These are phyloP conservation scores for Myopa testacea DNA, from an alignment of 2,888 invertebrate species.

Conservation along the genomic window DNA sequence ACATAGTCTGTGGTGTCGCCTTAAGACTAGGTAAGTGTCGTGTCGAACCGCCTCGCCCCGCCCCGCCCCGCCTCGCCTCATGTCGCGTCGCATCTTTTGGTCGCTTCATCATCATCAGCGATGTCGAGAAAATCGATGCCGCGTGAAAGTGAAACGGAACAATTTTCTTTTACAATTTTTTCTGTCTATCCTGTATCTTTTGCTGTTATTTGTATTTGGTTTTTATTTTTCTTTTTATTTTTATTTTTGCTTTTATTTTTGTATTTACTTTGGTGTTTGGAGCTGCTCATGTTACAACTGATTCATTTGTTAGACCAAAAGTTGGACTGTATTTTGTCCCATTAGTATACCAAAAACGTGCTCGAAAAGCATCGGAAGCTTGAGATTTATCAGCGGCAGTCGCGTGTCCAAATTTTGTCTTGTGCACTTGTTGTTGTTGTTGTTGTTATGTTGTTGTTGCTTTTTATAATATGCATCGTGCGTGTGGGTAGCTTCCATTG, in stretches of 20 bases:
- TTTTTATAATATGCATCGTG: background rate
- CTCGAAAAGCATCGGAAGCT: constrained; percentile 27
- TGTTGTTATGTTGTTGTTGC: background rate
- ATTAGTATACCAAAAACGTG: constrained; percentile 14
- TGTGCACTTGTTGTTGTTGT: background rate
- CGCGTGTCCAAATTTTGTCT: constrained; percentile 25
- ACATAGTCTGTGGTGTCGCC: constrained; percentile 8
- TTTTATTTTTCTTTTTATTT: background rate
- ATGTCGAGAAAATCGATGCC: background rate
- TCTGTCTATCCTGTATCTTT: background rate
- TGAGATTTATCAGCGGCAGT: constrained; percentile 28
- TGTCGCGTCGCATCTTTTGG: background rate
- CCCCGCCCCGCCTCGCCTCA: constrained; percentile 5
- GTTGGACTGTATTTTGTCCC: constrained; percentile 8
- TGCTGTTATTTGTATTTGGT: background rate
- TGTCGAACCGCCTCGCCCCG: too few relatives aligned
- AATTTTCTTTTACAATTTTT: background rate
- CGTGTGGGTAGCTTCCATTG: constrained; percentile 20
- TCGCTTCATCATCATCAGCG: background rate
- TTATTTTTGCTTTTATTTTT: background rate
- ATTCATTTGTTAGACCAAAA: background rate
- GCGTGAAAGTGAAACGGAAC: constrained; percentile 2
- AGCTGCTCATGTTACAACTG: background rate
- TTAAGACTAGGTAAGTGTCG: background rate
- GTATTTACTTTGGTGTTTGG: background rate